Evolutionary conservation across 2,797 vertebrate genomes (phyloP), one percentile per base, ranked within the genome.

Genomic region (Serranus cabrilla): DNA sequence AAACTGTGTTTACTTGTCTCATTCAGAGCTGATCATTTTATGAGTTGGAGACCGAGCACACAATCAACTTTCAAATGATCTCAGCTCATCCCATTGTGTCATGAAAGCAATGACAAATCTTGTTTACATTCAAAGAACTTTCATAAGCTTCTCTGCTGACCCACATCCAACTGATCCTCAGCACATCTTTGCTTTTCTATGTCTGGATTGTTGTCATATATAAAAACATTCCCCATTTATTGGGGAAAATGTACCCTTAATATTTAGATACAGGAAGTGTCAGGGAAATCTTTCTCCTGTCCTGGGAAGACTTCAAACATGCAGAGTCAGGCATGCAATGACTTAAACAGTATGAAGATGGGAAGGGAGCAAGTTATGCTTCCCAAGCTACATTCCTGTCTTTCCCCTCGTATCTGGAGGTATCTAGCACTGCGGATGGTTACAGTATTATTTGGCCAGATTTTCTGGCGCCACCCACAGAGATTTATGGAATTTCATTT

Each of bases 21-120:
- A 71, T 37, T 81, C 51, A 37, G 69, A 76, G 69, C 61, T 74
- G 76, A 85, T 71, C 40, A 85, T 68, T 86, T 82, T 66, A 84
- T 78, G 60, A 82, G 65, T 18, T 43, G 58, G 45, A 71, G 25
- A 34, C 5, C 52, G 47, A 49, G 34, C 20, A 60, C 31, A 67
- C 55, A 58, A 39, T 40, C 7, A 3, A n/a, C 66, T 46, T 56
- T 43, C 4, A 52, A 72, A 80, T 64, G 57, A 59, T 71, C 58
- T 37, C 40, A 71, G 55, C 20, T 56, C 58, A 50, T 39, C 17
- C 39, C n/a, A 21, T 43, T 18, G 58, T 65, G 46, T 71, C 40
- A 59, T 45, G 16, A 58, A 57, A 66, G 27, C 12, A 68, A 77
- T 34, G 45, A 10, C 23, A 13, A 21, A 11, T n/a, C 17, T 46